Evolutionary conservation across 2,888 invertebrate species (phyloP).

Genomic region (Physocephala rufipes): DNA sequence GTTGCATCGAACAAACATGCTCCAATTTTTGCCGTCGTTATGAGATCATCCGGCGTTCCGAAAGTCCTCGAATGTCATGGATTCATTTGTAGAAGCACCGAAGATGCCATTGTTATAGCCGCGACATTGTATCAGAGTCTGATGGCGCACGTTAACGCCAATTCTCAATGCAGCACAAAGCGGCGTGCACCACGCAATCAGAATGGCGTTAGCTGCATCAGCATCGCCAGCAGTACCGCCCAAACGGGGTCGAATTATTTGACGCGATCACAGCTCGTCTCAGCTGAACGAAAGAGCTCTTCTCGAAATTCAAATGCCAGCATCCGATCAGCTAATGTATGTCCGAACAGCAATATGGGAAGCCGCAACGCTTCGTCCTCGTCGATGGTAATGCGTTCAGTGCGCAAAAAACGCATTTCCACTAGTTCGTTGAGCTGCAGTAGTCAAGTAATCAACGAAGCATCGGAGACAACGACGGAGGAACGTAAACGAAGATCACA

Average conservation of each 20-base stretch:
- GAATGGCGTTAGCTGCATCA: constrained; percentile 81
- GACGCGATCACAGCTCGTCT: constrained; percentile 52
- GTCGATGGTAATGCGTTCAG: constrained; percentile 76
- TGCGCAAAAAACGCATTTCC: constrained; percentile 77
- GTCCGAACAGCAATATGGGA: neutral
- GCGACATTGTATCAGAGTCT: constrained; percentile 90
- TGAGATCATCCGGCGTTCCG: constrained; percentile 79
- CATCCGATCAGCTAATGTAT: constrained; percentile 36
- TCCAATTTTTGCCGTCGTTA: constrained; percentile 89
- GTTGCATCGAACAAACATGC: constrained; percentile 72
- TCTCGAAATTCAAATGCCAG: constrained; percentile 55
- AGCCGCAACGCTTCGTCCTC: constrained; percentile 36
- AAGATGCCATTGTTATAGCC: constrained; percentile 91
- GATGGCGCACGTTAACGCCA: constrained; percentile 80
- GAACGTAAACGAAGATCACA: constrained; percentile 70
- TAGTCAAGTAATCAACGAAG: constrained; percentile 68
- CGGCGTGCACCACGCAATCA: constrained; percentile 73
- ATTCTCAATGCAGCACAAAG: constrained; percentile 60
- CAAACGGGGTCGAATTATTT: constrained; percentile 61
- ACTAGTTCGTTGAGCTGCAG: constrained; percentile 72
- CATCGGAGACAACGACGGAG: constrained; percentile 67
- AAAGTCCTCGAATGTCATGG: constrained; percentile 89
- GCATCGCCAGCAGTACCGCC: constrained; percentile 74
- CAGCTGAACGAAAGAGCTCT: constrained; percentile 59
- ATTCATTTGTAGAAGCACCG: constrained; percentile 87